phyloP scores from a whole-genome alignment of 2,888 invertebrate species.

The Oscheius myriophilus region DNA sequence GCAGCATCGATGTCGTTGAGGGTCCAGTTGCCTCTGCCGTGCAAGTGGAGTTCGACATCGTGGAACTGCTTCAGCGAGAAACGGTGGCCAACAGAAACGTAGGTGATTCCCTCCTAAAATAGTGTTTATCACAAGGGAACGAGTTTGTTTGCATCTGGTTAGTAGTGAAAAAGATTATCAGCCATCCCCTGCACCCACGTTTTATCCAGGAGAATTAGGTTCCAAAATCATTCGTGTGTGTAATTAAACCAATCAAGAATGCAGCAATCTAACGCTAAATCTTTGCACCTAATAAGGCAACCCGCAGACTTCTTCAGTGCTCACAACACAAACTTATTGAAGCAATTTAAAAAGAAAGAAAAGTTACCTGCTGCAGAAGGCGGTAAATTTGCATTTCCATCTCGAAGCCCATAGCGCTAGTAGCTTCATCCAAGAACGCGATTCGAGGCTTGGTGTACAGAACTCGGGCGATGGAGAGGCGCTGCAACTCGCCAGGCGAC shows the following conservation, averaged over 20 bases:
- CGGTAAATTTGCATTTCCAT: conserved; percentile 62
- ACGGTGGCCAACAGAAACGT: conserved; percentile 76
- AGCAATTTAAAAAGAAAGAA: too few relatives aligned
- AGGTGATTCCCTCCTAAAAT: conserved; percentile 72
- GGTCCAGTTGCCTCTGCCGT: conserved; percentile 71
- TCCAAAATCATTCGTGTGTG: too few relatives aligned
- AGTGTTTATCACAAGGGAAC: too few relatives aligned
- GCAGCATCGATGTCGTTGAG: conserved; percentile 63
- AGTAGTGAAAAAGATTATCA: too few relatives aligned
- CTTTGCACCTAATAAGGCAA: too few relatives aligned
- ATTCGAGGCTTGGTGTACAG: conserved; percentile 82
- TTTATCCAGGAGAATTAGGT: too few relatives aligned
- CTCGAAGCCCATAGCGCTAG: conserved; percentile 79
- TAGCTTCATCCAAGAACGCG: conserved; percentile 90
- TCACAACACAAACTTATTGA: too few relatives aligned
- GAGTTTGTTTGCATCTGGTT: too few relatives aligned
- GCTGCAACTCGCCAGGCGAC: conserved; percentile 94
- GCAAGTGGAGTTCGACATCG: conserved; percentile 71
- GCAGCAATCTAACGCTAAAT: too few relatives aligned
- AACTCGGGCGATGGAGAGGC: conserved; percentile 91
- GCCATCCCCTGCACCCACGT: too few relatives aligned
- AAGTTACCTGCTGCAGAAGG: conserved; percentile 51
- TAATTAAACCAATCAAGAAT: too few relatives aligned
- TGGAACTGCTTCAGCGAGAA: conserved; percentile 74
- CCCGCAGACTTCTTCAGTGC: too few relatives aligned